Evolutionary conservation across 2,113 vertebrate species (phyloP).

Genomic region (Ranitomeya imitator): DNA sequence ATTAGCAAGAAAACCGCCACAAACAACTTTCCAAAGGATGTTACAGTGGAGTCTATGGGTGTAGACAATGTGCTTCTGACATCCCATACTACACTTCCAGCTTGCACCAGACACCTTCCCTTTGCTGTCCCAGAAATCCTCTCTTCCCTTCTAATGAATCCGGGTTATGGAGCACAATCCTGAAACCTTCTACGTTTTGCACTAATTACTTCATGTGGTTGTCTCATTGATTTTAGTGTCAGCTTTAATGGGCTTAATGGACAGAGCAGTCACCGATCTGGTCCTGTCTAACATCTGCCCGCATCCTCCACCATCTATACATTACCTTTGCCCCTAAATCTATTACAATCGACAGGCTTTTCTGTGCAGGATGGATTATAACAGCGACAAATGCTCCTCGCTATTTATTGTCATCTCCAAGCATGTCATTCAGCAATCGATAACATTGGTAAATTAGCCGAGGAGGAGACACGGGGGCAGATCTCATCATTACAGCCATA

Average conservation of each 20-base stretch:
- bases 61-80: no score
- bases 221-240: slow-evolving; percentile 90
- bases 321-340: slow-evolving; percentile 80
- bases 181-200: slow-evolving; percentile 73
- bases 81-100: no score
- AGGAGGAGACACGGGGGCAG: background rate
- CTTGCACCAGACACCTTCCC: no score
- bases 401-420: background rate
- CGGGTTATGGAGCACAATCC: background rate
- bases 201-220: slow-evolving; percentile 85
- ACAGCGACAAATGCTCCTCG: background rate
- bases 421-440: background rate
- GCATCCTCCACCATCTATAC: slow-evolving; percentile 85
- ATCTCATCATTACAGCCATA: background rate
- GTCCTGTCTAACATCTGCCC: slow-evolving; percentile 80
- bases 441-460: background rate
- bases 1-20: no score
- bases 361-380: slow-evolving; percentile 69
- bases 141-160: background rate
- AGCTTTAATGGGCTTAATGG: slow-evolving; percentile 97
- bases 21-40: no score
- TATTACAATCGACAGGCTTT: slow-evolving; percentile 74
- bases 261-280: slow-evolving; percentile 83
- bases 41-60: no score
- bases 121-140: no score